Evolutionary conservation across 2,113 vertebrate genomes (phyloP), one percentile per base, ranked within the genome.

Genomic region (Sinocyclocheilus grahami): DNA sequence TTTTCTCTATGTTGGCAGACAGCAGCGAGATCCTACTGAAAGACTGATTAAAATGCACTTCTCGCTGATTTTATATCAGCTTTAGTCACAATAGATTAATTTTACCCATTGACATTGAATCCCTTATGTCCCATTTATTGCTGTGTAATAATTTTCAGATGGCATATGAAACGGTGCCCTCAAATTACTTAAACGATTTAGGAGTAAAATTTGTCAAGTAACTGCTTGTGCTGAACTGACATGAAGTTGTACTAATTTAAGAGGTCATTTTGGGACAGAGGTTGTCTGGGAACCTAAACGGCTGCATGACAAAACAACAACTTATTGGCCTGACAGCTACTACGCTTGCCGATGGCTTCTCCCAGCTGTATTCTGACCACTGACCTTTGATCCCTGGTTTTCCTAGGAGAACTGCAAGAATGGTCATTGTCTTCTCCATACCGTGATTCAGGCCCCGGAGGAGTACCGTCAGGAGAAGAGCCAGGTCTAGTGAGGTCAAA

Each of bases 41-140:
- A 30, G 37, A 30, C n/a, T 20, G 60, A 65, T 67, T 65, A 65
- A 81, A 81, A 65, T 42, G 60, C 27, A 16, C 79, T 48, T 65
- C 79, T 81, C 79, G 5, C n/a, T 81, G n/a, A 81, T 39, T 65
- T 81, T 81, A 67, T 48, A 81, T 81, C 60, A 30, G 39, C 60
- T 65, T 81, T 67, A 67, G 60, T 81, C 79, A 81, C 79, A 81
- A 81, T 67, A 81, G 79, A 81, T 81, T 67, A 81, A 81, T 48
- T 81, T 81, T 81, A 65, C 79, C 30, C 60, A 81, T 65, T 81
- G 79, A 81, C 79, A 81, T 27, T 65, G 78, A 81, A 81, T 81
- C 79, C 60, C 79, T 67, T 81, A 67, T 81, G 79, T 46, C 60
- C 79, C 16, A 27, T 62, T 81, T 81, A 81, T 65, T 18, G 79